These are phyloP conservation scores for Drosophila engyochracea DNA, from an alignment of 2,888 invertebrate species.

Conservation along the genomic window DNA sequence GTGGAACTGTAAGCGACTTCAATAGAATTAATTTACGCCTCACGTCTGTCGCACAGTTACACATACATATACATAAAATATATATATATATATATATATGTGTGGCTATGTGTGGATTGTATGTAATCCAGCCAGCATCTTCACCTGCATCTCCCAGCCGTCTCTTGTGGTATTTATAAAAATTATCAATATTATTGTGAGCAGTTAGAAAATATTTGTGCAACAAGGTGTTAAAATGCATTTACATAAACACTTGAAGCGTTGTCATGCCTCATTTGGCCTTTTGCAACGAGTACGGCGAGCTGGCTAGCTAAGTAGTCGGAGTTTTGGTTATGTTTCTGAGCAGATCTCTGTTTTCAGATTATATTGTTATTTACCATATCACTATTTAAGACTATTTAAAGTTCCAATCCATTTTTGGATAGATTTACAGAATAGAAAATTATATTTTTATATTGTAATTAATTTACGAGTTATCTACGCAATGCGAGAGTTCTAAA, in stretches of 20 bases:
- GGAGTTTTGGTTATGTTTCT: not conserved
- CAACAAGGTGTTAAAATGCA: slow-evolving; percentile 83
- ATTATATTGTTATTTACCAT: not conserved
- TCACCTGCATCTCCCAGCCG: slow-evolving; percentile 2
- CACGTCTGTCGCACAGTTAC: slow-evolving; percentile 73
- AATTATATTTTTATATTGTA: not conserved
- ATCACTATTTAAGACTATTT: not conserved
- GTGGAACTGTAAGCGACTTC: slow-evolving; percentile 80
- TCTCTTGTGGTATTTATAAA: slow-evolving; percentile 63
- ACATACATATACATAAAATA: slow-evolving; percentile 18
- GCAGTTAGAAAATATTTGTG: slow-evolving; percentile 74
- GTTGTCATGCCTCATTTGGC: slow-evolving; percentile 70
- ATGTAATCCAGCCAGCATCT: slow-evolving; percentile 20
- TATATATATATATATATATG: not conserved
- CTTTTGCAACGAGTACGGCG: slow-evolving; percentile 16
- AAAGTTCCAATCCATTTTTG: not conserved
- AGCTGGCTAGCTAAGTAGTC: slow-evolving; percentile 3
- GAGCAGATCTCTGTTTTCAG: not conserved
- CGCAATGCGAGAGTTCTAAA: too few relatives aligned
- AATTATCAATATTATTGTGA: slow-evolving; percentile 78
- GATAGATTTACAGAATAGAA: rapidly evolving
- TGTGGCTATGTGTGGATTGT: slow-evolving; percentile 8
- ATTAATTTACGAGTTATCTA: not conserved
- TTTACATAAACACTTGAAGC: slow-evolving; percentile 83
- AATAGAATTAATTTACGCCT: slow-evolving; percentile 85